A percentile compares a stretch with the other conserved stretches of the same genome.
These are phyloP conservation scores for Tachysurus fulvidraco DNA, from an alignment of 2,113 vertebrate species.

Conservation along the genomic window DNA sequence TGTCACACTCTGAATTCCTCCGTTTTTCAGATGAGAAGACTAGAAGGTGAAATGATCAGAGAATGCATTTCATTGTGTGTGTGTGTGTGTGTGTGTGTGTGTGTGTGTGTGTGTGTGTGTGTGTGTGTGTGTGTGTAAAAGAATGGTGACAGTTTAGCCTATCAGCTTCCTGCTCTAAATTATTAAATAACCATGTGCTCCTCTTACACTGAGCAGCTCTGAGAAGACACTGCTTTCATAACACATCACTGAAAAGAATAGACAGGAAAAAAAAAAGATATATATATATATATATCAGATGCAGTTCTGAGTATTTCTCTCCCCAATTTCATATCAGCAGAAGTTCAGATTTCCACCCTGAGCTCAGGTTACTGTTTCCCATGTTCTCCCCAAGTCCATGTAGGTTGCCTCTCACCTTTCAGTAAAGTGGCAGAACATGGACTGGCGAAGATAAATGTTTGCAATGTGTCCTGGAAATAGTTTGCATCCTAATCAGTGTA, in stretches of 20 bases:
- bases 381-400: background rate
- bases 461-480: background rate
- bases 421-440: background rate
- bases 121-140: slow-evolving; percentile 42
- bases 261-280: background rate
- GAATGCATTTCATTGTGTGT: slow-evolving; percentile 7
- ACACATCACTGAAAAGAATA: background rate
- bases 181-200: slow-evolving; percentile 62
- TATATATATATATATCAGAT: background rate
- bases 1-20: background rate
- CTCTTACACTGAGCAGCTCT: slow-evolving; percentile 43
- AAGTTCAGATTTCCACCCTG: background rate
- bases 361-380: background rate
- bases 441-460: background rate
- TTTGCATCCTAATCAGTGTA: background rate
- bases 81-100: slow-evolving; percentile 37
- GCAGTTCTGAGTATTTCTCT: background rate
- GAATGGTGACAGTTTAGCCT: slow-evolving; percentile 17
- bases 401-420: background rate
- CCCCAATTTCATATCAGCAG: background rate
- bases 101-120: slow-evolving; percentile 17
- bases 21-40: background rate
- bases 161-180: slow-evolving; percentile 61
- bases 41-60: background rate
- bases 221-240: background rate